Base-by-base conservation (phyloP, 2,113 vertebrate species). In the Rattus rattus region DNA sequence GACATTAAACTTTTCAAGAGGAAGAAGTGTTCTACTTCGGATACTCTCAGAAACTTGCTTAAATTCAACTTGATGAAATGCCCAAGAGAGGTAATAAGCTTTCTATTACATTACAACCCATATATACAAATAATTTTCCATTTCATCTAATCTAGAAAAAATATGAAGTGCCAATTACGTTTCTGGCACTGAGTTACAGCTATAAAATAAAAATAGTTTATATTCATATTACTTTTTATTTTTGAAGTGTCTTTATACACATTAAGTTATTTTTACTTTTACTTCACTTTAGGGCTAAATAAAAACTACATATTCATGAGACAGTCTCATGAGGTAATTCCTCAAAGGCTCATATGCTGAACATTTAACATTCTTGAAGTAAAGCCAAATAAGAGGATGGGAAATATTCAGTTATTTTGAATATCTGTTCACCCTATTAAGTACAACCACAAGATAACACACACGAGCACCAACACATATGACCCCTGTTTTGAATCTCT, bases 121-220 rank as follows among this genome's bases (percentile, higher is more conserved):
- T 59, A 84, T 59, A 39, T 61, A 30, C 81, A 80, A 39, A 33
- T 90, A 86, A 90, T 70, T 90, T 85, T 87, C 63, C 80, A 93
- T 90, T 93, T 72, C 13, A 93, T 81, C 52, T 80, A 84, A 43
- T 70, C 77, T 63, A 93, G 54, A 63, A 69, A 92, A 89, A 81
- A 52, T 84, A 76, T 69, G 17, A 16, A 77, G 30, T 28, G 39
- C 30, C 86, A 90, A 61, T 79, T 89, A 84, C 33, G 89, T 95
- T 90, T 84, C 39, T 70, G 52, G 39, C 36, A 84, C 33, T 85
- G 26, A 26, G 7, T 4, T 89, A 69, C 7, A 92, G n/a, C 69
- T 59, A 59, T 67, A 92, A 76, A 89, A 76, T 93, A 93, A 90
- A 90, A 93, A 67, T n/a, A 84, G 59, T 92, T 75, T 67, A 39